Evolutionary conservation across 2,888 invertebrate genomes (phyloP).

Genomic region (Eustalomyia histrio): DNA sequence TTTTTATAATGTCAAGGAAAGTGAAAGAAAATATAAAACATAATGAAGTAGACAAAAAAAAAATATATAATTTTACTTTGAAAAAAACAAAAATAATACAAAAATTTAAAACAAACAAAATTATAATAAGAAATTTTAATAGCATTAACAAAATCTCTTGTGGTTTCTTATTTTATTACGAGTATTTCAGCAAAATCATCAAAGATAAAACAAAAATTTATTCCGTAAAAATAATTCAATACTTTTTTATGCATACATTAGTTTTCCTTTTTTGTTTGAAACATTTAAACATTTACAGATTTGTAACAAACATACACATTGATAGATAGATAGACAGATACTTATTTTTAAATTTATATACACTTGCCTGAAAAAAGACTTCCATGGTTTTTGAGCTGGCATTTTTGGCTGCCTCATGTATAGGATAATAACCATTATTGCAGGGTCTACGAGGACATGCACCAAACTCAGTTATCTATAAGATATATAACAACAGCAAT

Average conservation of each 20-base stretch:
- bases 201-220: background rate
- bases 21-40: background rate
- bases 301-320: no score
- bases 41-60: background rate
- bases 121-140: conserved; percentile 5
- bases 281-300: no score
- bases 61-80: background rate
- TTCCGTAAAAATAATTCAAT: no score
- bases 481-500: conserved; percentile 66
- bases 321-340: no score
- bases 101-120: background rate
- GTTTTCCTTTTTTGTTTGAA: no score
- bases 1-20: background rate
- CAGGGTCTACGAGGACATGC: conserved; percentile 89
- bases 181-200: background rate
- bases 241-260: no score
- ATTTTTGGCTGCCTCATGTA: conserved; percentile 94
- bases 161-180: background rate
- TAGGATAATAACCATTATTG: conserved; percentile 94
- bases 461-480: conserved; percentile 88
- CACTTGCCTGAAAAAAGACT: conserved; percentile 84
- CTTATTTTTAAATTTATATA: conserved; percentile 3
- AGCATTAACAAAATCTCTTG: conserved; percentile 25
- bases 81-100: background rate
- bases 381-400: conserved; percentile 92